Evolutionary conservation across 92 coral and sea anemone genomes (phyloP), one percentile per base, ranked within the genome.

Genomic region (Porites lobata): DNA sequence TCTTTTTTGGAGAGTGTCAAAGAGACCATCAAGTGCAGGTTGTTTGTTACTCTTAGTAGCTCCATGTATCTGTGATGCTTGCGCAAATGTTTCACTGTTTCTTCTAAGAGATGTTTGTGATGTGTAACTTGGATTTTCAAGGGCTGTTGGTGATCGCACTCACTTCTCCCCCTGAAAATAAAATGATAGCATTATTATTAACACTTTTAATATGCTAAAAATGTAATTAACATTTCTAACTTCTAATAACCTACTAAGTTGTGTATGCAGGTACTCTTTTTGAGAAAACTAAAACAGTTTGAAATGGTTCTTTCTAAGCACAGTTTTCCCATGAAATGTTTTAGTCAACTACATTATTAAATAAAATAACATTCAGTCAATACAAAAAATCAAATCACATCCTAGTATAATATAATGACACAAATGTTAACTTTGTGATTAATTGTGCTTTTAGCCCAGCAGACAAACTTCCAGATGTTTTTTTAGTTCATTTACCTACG

Each of bases 1-100:
- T 76, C 79, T 79, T 62, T 91, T 92, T 21, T 78, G 71, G 17
- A 91, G 62, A n/a, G 92, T 87, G 77, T 88, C 94, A 88, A 69
- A 91, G n/a, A 91, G 47, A 0, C 94, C 94, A 29, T 29, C 32
- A 54, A 88, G 51, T 19, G 79, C 84, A n/a, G 91, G 84, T 65
- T 20, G 26, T 38, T 56, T 54, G 81, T 87, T 56, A 8, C 51
- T 65, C 66, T 52, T 64, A 10, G 92, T 82, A 9, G 77, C 83
- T 18, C 92, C 92, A 88, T 88, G 92, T 15, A 88, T 85, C 57
- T 43, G 50, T 7, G 90, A 63, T 7, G 84, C 77, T 29, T 64
- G 65, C 32, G 69, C 10, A 18, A 85, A 22, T 43, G 92, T 88
- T 53, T 88, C 92, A 10, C 43, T 67, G 13, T 80, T 83, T 26